Percentiles rank a stretch among this genome's conserved stretches.
phyloP scores from a whole-genome alignment of 2,113 vertebrate genomes.

The Eira barbara region DNA sequence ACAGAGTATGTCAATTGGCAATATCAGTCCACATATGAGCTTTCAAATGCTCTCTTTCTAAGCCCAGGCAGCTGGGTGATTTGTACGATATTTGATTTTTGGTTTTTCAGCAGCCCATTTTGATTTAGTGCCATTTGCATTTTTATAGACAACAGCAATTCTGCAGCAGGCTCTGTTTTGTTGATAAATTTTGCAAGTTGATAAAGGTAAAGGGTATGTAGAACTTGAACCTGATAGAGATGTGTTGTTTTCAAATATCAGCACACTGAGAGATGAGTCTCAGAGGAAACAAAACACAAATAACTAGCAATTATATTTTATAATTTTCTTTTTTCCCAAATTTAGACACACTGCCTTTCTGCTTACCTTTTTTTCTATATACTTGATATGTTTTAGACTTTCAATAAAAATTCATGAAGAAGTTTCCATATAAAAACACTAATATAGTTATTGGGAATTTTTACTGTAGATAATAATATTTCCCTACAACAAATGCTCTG shows the following conservation, averaged over 20 bases:
- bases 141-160: slow-evolving; percentile 67
- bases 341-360: background rate
- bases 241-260: slow-evolving; percentile 14
- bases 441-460: background rate
- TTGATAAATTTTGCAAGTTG: slow-evolving; percentile 55
- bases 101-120: slow-evolving; percentile 63
- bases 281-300: background rate
- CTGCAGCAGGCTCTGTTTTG: slow-evolving; percentile 51
- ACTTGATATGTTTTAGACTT: background rate
- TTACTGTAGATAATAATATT: background rate
- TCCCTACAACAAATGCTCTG: background rate
- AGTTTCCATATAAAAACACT: background rate
- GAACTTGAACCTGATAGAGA: slow-evolving; percentile 31
- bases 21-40: slow-evolving; percentile 43
- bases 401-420: background rate
- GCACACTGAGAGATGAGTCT: background rate
- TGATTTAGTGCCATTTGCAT: slow-evolving; percentile 59
- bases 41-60: slow-evolving; percentile 45
- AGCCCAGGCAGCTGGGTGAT: slow-evolving; percentile 59
- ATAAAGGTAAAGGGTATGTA: background rate
- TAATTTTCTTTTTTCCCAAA: background rate
- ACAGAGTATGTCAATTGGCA: slow-evolving; percentile 35
- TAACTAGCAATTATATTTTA: background rate
- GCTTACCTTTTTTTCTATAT: background rate
- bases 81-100: slow-evolving; percentile 71